Evolutionary conservation across 92 coral and sea anemone genomes (phyloP).

Genomic region (Montipora capitata): DNA sequence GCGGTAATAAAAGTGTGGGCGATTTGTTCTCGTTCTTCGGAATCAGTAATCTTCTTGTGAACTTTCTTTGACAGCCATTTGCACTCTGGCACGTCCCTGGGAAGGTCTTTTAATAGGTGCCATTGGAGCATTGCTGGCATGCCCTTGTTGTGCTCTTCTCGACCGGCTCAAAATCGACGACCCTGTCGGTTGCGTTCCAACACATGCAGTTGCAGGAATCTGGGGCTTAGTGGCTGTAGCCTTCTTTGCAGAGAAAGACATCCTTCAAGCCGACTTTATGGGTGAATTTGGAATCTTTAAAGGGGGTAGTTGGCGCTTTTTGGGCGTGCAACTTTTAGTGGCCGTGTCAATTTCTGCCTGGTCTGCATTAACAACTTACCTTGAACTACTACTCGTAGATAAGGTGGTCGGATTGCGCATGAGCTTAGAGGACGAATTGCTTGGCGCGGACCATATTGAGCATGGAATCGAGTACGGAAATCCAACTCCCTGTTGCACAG

Average conservation of each 20-base stretch:
- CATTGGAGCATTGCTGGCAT: slow-evolving; percentile 69
- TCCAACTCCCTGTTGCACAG: background rate
- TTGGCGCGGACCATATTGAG: slow-evolving; percentile 85
- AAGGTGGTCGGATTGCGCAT: slow-evolving; percentile 82
- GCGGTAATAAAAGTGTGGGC: too few species aligned
- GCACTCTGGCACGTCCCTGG: slow-evolving; percentile 70
- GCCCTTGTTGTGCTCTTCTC: slow-evolving; percentile 59
- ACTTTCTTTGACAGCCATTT: slow-evolving; percentile 42
- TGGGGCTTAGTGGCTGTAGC: slow-evolving; percentile 88
- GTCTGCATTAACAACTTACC: slow-evolving; percentile 68
- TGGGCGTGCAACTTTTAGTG: slow-evolving; percentile 72
- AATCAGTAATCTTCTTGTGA: too few species aligned
- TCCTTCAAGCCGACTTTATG: slow-evolving; percentile 46
- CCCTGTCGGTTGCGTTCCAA: slow-evolving; percentile 84
- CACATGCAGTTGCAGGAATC: slow-evolving; percentile 71
- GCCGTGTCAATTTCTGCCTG: slow-evolving; percentile 51
- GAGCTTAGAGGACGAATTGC: slow-evolving; percentile 69
- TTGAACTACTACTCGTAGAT: slow-evolving; percentile 73
- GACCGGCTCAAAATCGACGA: slow-evolving; percentile 74
- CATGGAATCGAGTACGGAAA: slow-evolving; percentile 33
- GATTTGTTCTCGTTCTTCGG: too few species aligned
- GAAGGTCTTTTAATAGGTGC: slow-evolving; percentile 65
- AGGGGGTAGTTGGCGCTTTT: slow-evolving; percentile 75
- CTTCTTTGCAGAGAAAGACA: slow-evolving; percentile 77
- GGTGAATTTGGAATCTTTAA: slow-evolving; percentile 61